These are phyloP conservation scores for Parnassius apollo DNA, from an alignment of 2,888 invertebrate species.

Conservation along the genomic window DNA sequence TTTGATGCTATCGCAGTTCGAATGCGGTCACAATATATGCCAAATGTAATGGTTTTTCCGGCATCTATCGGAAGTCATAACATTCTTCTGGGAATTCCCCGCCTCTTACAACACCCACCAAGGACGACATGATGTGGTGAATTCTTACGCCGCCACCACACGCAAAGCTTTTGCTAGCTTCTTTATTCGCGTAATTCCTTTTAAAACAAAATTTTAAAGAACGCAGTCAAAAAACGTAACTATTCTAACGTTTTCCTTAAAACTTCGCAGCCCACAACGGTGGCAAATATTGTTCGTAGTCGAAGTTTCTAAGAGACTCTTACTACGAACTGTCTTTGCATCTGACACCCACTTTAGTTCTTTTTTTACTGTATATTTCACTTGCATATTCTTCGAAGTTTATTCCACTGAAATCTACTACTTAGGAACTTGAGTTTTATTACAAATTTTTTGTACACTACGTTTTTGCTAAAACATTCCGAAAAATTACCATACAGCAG, in stretches of 20 bases:
- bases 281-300: constrained; percentile 33
- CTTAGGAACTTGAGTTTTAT: constrained; percentile 11
- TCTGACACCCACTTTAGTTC: constrained; percentile 70
- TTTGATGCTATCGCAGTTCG: too few species aligned
- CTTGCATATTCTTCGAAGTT: constrained; percentile 65
- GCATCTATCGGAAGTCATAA: too few species aligned
- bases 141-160: too few species aligned
- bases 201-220: constrained; percentile 13
- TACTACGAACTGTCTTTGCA: constrained; percentile 67
- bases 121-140: too few species aligned
- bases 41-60: too few species aligned
- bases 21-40: too few species aligned
- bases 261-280: constrained; percentile 40
- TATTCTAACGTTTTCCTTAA: constrained; percentile 25
- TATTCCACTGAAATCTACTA: constrained; percentile 45
- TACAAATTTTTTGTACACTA: constrained; percentile 13
- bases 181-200: neutral
- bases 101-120: too few species aligned
- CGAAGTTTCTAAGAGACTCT: constrained; percentile 60
- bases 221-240: constrained; percentile 8
- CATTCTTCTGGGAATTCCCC: too few species aligned
- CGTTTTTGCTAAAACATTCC: constrained; percentile 12
- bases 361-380: constrained; percentile 54
- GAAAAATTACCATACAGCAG: constrained; percentile 2
- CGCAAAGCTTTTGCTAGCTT: too few species aligned